Percentiles rank a stretch among this genome's conserved stretches.
These are phyloP conservation scores for Nothocercus nigrocapillus DNA, from an alignment of 2,113 vertebrate genomes.

Conservation along the genomic window DNA sequence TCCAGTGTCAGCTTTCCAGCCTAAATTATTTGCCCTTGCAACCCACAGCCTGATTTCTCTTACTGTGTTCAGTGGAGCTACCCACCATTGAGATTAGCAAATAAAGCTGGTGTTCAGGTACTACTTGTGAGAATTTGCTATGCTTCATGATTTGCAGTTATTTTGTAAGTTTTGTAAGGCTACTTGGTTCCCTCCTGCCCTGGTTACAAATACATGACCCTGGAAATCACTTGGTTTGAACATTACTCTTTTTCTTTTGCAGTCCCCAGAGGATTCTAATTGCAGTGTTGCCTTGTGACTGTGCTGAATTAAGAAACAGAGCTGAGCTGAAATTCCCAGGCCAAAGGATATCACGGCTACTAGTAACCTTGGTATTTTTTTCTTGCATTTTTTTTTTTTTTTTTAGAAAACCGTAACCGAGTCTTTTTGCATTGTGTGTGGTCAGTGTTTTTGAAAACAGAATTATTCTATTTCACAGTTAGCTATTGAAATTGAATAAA, in stretches of 20 bases:
- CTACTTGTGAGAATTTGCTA: background rate
- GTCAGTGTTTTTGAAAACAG: background rate
- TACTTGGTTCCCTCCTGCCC: background rate
- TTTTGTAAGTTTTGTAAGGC: background rate
- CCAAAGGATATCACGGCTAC: background rate
- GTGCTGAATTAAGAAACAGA: background rate
- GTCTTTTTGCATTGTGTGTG: background rate
- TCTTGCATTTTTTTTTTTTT: background rate
- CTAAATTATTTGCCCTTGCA: background rate
- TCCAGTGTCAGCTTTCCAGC: background rate
- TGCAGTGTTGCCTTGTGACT: background rate
- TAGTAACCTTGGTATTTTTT: background rate
- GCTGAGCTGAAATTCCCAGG: background rate
- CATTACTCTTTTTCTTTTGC: background rate
- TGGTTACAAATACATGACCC: background rate
- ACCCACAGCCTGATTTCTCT: background rate
- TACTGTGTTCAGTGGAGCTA: background rate
- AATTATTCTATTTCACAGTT: background rate
- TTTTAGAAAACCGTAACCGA: background rate
- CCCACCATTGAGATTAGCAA: background rate
- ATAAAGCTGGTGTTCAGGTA: background rate
- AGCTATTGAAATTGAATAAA: background rate
- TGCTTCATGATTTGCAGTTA: background rate
- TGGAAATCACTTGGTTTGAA: background rate
- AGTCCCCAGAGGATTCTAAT: background rate